Conservation (phyloP, 2,113 vertebrate species). For the Pterocles burchelli region DNA sequence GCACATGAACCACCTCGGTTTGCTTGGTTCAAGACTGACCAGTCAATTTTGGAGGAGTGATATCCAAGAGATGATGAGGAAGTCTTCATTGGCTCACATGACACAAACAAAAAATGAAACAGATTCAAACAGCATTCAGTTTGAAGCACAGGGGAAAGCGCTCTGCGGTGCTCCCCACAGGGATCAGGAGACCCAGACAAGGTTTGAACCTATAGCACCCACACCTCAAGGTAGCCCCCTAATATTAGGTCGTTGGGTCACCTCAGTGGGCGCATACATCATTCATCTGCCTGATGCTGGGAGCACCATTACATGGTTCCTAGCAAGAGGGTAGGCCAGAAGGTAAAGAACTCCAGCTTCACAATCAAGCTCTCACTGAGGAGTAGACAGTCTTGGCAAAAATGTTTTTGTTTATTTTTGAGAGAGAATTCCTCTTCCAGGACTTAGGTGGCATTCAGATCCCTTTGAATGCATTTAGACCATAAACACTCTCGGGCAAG, state of each 20-base stretch:
- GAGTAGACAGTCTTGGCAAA: background rate
- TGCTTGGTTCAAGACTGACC: background rate
- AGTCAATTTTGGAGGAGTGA: background rate
- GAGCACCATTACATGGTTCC: background rate
- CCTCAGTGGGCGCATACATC: background rate
- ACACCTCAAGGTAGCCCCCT: background rate
- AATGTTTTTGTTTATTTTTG: background rate
- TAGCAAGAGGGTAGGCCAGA: background rate
- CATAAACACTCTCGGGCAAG: background rate
- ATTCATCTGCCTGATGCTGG: background rate
- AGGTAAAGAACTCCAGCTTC: background rate
- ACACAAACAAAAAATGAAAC: background rate
- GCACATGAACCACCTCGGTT: background rate
- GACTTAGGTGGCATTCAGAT: background rate
- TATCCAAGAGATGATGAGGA: background rate
- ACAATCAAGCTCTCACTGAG: background rate
- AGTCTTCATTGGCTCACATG: background rate
- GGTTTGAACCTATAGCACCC: background rate
- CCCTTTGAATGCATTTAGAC: background rate
- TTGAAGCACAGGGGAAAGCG: rapidly evolving
- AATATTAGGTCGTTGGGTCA: background rate
- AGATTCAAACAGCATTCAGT: background rate
- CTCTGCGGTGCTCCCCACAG: background rate
- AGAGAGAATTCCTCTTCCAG: background rate
- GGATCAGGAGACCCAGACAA: background rate